These are phyloP conservation scores for Gasteruption jaculator DNA, from an alignment of 2,888 invertebrate species.

Conservation along the genomic window DNA sequence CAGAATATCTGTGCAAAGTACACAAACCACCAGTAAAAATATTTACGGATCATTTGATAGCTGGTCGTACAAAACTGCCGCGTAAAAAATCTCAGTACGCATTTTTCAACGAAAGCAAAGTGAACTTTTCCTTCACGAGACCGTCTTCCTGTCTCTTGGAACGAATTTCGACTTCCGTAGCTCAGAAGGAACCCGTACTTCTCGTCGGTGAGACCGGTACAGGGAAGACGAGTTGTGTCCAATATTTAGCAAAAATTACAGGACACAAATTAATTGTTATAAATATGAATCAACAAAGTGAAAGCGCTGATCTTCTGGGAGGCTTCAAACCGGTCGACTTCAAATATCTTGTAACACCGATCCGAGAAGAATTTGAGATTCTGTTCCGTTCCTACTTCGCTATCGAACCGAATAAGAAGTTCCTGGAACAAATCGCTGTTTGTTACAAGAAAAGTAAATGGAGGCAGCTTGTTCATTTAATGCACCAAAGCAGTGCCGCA, in stretches of 20 bases:
- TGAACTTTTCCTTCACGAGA: slow-evolving; percentile 77
- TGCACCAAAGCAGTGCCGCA: slow-evolving; percentile 67
- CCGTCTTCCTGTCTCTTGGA: slow-evolving; percentile 81
- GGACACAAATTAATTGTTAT: slow-evolving; percentile 87
- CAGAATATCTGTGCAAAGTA: slow-evolving; percentile 72
- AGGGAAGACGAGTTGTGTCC: slow-evolving; percentile 94
- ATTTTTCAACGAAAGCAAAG: slow-evolving; percentile 44
- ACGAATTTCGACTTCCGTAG: slow-evolving; percentile 79
- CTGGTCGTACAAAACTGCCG: slow-evolving; percentile 62
- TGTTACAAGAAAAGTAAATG: slow-evolving; percentile 73
- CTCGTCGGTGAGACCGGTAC: slow-evolving; percentile 98
- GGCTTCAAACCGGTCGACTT: slow-evolving; percentile 96
- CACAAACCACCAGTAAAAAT: slow-evolving; percentile 74
- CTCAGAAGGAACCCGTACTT: slow-evolving; percentile 81
- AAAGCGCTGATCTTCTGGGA: slow-evolving; percentile 92
- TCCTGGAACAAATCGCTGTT: slow-evolving; percentile 73
- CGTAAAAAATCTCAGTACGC: slow-evolving; percentile 31
- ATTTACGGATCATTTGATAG: slow-evolving; percentile 58
- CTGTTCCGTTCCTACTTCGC: slow-evolving; percentile 77
- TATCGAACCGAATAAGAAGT: slow-evolving; percentile 74
- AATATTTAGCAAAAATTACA: slow-evolving; percentile 80
- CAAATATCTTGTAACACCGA: slow-evolving; percentile 74
- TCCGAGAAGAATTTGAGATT: slow-evolving; percentile 77
- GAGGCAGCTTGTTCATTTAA: slow-evolving; percentile 67
- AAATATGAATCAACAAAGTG: slow-evolving; percentile 99